A percentile compares a stretch with the other conserved stretches of the same genome.
Conservation (phyloP, 2,888 invertebrate species). For the Portevinia maculata region DNA sequence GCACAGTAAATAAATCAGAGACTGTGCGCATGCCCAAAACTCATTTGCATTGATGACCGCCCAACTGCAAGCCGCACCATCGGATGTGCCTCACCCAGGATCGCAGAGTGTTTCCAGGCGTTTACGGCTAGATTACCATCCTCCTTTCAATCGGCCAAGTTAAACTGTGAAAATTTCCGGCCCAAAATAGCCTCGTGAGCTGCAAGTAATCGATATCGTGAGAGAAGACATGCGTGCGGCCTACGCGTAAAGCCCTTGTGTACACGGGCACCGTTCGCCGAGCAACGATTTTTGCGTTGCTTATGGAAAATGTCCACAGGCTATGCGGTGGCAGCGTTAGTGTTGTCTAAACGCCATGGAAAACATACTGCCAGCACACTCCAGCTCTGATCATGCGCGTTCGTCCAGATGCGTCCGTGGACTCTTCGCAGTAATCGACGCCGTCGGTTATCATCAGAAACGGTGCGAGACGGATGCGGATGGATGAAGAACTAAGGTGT, state of each 20-base stretch:
- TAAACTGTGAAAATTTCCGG: constrained; percentile 72
- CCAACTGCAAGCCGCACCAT: constrained; percentile 29
- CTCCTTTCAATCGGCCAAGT: constrained; percentile 29
- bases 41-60: constrained; percentile 72
- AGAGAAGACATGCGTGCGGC: constrained; percentile 59
- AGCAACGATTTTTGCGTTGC: constrained; percentile 7
- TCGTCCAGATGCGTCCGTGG: constrained; percentile 45
- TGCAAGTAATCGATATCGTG: constrained; percentile 68
- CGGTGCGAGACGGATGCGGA: constrained; percentile 59
- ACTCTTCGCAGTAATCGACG: constrained; percentile 30
- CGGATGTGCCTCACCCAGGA: constrained; percentile 49
- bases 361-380: too few relatives aligned
- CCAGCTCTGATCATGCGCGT: constrained; percentile 7
- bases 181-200: constrained; percentile 48
- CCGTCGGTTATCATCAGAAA: constrained; percentile 50
- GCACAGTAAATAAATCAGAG: constrained; percentile 67
- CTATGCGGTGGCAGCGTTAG: constrained; percentile 57
- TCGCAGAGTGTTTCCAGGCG: constrained; percentile 66
- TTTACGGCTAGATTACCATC: constrained; percentile 68
- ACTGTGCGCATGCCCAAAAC: constrained; percentile 60
- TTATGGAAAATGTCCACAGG: constrained; percentile 71
- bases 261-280: background rate
- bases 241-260: constrained; percentile 50
- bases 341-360: constrained; percentile 15
- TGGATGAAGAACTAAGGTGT: constrained; percentile 62